Percentiles rank a stretch among this genome's conserved stretches.
Conservation (phyloP, 2,113 vertebrate genomes). For the Mormyrus lacerda region DNA sequence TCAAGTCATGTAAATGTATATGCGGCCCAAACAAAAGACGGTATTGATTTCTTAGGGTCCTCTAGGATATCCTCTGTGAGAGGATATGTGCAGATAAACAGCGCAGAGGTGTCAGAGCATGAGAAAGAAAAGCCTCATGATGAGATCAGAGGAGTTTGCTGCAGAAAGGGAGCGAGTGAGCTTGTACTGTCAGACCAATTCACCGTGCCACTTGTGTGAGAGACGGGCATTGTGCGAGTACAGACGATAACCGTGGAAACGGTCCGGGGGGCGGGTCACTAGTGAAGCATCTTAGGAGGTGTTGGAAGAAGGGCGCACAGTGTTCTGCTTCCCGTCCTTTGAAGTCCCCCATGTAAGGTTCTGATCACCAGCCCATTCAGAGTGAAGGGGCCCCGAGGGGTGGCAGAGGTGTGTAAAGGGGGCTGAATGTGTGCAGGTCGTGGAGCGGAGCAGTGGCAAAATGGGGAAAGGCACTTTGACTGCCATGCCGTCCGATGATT, state of each 20-base stretch:
- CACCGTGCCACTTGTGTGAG: background rate
- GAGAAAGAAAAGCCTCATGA: background rate
- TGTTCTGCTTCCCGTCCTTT: background rate
- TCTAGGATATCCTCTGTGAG: background rate
- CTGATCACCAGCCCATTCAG: background rate
- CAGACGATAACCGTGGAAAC: background rate
- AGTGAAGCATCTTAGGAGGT: background rate
- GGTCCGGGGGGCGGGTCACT: background rate
- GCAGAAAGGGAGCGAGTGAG: background rate
- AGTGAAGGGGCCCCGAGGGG: background rate
- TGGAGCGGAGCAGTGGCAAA: background rate
- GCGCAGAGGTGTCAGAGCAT: background rate
- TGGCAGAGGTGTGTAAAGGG: background rate
- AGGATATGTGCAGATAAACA: background rate
- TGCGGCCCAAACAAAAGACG: background rate
- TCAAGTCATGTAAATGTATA: background rate
- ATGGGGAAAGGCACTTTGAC: background rate
- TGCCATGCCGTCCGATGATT: background rate
- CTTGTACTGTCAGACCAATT: background rate
- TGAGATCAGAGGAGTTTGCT: background rate
- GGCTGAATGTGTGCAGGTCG: background rate
- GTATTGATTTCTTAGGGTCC: constrained; percentile 1
- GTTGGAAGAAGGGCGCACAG: background rate
- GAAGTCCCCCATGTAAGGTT: background rate
- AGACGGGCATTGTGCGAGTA: background rate